These are phyloP conservation scores for Agrilus biguttatus DNA, from an alignment of 2,888 invertebrate species.

Conservation along the genomic window DNA sequence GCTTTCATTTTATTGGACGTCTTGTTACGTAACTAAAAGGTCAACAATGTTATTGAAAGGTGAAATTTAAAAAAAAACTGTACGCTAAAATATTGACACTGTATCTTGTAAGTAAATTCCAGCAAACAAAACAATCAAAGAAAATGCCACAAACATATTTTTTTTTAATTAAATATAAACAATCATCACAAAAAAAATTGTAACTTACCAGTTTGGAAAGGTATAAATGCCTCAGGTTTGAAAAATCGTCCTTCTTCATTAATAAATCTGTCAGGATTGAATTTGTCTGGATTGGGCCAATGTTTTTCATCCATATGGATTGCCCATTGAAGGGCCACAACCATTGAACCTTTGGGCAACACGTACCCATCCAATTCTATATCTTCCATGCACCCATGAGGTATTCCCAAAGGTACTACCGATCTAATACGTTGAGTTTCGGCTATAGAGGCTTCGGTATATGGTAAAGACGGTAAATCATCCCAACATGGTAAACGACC, in stretches of 20 bases:
- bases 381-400: slow-evolving; percentile 57
- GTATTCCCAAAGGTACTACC: slow-evolving; percentile 71
- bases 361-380: slow-evolving; percentile 33
- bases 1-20: no score
- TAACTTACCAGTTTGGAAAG: slow-evolving; percentile 62
- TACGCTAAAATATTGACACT: no score
- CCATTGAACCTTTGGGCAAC: slow-evolving; percentile 56
- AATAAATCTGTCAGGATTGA: slow-evolving; percentile 56
- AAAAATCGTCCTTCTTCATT: slow-evolving; percentile 43
- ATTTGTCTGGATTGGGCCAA: slow-evolving; percentile 55
- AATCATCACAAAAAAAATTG: not conserved
- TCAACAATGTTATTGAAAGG: no score
- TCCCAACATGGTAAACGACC: slow-evolving; percentile 32
- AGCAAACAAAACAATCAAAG: no score
- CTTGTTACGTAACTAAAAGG: no score
- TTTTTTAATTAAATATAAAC: no score
- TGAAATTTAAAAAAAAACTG: no score
- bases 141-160: no score
- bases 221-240: slow-evolving; percentile 58
- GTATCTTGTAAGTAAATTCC: no score
- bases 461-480: slow-evolving; percentile 40
- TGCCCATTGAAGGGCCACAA: slow-evolving; percentile 71
- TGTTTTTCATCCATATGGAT: slow-evolving; percentile 54
- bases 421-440: slow-evolving; percentile 68
- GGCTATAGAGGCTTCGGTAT: slow-evolving; percentile 57